Base-by-base conservation (phyloP, 2,797 vertebrate species). In the Spinibarbus caldwelli region DNA sequence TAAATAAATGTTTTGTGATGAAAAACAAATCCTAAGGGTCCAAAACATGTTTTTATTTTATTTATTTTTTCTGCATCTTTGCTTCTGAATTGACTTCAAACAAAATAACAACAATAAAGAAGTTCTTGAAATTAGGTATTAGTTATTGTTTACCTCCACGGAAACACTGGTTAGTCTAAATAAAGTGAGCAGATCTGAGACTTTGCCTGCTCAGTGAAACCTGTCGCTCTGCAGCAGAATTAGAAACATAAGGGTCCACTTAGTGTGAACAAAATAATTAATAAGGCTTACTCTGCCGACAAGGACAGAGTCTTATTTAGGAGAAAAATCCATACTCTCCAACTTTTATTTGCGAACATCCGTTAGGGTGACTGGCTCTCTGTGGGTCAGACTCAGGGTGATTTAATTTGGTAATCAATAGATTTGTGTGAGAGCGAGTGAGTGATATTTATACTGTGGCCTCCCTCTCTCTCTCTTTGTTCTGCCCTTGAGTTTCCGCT, bases 381-480 rank as follows among this genome's bases (percentile, higher is more conserved):
- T 66, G 68, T 15, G 15, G 86, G n/a, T n/a, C n/a, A n/a, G n/a
- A n/a, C n/a, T n/a, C n/a, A n/a, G n/a, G n/a, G 87, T 90, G 91
- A 94, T 93, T 94, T 92, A 90, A 93, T 94, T 95, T 90, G 71
- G 86, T 90, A 93, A 94, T 95, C 94, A 86, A 94, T 95, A 93
- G 89, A 86, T 93, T 94, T 93, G 90, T 92, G 89, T 89, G 91
- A 92, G 90, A 84, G 81, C 86, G 86, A 91, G 86, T 82, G 67
- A 64, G 89, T 94, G 93, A 95, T 93, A 91, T 91, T 91, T 89
- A 93, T 93, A 82, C 59, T 70, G 59, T 41, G 14, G 43, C 19
- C 72, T 57, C 19, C 47, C 80, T 59, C 52, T 52, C 47, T 17
- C 45, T 47, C 41, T 45, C 11, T 14, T 10, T 47, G n/a, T n/a